Evolutionary conservation across 2,113 vertebrate genomes (phyloP).

Genomic region (Psittacula cyanocephala): DNA sequence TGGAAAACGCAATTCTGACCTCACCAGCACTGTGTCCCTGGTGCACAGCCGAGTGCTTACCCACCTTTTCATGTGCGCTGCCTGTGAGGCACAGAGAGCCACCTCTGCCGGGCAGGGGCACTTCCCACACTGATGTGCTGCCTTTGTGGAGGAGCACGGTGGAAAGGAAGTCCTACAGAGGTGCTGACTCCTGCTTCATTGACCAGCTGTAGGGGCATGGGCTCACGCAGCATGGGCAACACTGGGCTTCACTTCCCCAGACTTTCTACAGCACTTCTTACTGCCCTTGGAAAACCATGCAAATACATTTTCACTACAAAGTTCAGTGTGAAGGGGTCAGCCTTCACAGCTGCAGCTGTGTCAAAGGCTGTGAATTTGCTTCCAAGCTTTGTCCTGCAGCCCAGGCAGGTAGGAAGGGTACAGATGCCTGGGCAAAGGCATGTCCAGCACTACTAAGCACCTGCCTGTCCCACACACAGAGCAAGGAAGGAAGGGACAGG

Average conservation of each 20-base stretch:
- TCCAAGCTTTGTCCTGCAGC: not conserved
- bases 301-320: not conserved
- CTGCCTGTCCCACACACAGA: not conserved
- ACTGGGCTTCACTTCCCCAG: not conserved
- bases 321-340: not conserved
- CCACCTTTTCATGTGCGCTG: too few species aligned
- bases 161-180: not conserved
- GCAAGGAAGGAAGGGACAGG: not conserved
- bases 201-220: not conserved
- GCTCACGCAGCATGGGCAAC: fast-evolving
- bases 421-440: not conserved
- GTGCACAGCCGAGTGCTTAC: not conserved
- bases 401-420: not conserved
- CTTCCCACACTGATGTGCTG: not conserved
- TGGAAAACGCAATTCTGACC: not conserved
- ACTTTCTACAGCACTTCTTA: not conserved
- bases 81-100: fast-evolving
- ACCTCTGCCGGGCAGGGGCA: not conserved
- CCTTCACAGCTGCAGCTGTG: not conserved
- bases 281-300: not conserved
- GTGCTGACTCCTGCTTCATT: not conserved
- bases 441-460: not conserved
- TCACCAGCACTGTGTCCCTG: not conserved
- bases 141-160: not conserved
- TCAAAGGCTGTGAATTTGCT: not conserved